A percentile compares a stretch with the other conserved stretches of the same genome.
Conservation (phyloP, 2,888 invertebrate species). For the Gisinianus flammeolus region DNA sequence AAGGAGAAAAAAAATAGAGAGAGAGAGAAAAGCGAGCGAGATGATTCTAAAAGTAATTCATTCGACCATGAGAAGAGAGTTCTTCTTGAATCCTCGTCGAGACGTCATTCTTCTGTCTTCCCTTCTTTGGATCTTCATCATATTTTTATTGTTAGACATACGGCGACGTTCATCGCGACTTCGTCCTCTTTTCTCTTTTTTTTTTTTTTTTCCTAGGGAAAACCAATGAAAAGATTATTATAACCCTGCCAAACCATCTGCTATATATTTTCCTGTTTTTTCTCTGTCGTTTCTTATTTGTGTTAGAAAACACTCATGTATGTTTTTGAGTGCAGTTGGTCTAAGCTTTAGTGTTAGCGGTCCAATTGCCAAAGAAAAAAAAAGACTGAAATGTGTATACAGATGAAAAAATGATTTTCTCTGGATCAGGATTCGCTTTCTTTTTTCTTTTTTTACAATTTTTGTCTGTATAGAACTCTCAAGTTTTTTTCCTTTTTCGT, state of each 20-base stretch:
- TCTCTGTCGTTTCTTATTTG: background rate
- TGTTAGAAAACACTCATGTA: no score
- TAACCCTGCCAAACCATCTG: no score
- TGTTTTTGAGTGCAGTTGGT: no score
- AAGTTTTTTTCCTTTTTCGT: no score
- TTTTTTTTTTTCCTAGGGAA: background rate
- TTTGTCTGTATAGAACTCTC: no score
- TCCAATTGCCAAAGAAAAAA: no score
- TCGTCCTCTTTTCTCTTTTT: background rate
- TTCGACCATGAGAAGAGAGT: slow-evolving; percentile 1
- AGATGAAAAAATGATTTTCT: no score
- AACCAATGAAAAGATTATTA: slow-evolving; percentile 10
- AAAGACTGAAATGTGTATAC: no score
- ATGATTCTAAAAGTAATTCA: background rate
- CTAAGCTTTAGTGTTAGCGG: no score
- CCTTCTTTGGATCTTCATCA: background rate
- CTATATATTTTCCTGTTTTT: no score
- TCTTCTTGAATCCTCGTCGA: background rate
- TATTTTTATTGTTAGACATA: slow-evolving; percentile 4
- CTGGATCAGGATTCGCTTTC: no score
- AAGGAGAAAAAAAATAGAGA: slow-evolving; percentile 14
- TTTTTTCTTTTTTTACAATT: no score
- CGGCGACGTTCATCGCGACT: background rate
- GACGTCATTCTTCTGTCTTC: background rate
- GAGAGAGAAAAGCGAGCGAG: background rate